Base-by-base conservation (phyloP, 2,888 invertebrate species). In the Cheilosia vernalis region DNA sequence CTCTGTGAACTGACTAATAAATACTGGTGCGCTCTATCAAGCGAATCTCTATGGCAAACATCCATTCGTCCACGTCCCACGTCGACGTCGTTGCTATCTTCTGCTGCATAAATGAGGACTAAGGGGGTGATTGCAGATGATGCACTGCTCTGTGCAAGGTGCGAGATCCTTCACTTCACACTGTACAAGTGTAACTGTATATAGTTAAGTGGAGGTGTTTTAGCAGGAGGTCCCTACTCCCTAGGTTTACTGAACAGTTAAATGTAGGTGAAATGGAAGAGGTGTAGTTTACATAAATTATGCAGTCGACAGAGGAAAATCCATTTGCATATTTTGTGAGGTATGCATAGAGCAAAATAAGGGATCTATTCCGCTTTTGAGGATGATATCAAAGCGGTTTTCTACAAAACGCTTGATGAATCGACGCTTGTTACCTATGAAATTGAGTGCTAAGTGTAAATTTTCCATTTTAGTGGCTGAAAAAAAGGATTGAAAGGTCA, bases 221-320 rank as follows among this genome's bases (percentile, higher is more conserved):
- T 27, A 49, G 13, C 6, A 53, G 33, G 27, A 63, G 61, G 64
- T 66, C 21, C 19, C 67, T 27, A 55, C 60, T 66, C 21, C 19
- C 67, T 27, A 55, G 24, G 51, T 61, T 72, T 30, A n/a, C 13
- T 61, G 55, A 30, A n/a, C 2, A 42, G 47, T 67, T 60, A 70
- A 55, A 47, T 30, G 30, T 53, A 33, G 61, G 58, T 56, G 76
- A 70, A 55, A 47, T 53, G n/a, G 40, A 13, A 19, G 49, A 67
- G 72, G 72, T 83, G 60, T 69, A 30, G 51, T 79, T 63, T 19
- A 73, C 33, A 84, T 84, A 69, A 84, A 79, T 80, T 67, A 84
- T 80, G 55, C 79, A 79, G 19, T 56, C 79, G 40, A 24, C 40
- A 58, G 61, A 51, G 61, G 13, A 55, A 33, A 49, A 83, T 72